These are phyloP conservation scores for Babyrousa celebensis DNA, from an alignment of 2,797 vertebrate genomes.

Conservation along the genomic window DNA sequence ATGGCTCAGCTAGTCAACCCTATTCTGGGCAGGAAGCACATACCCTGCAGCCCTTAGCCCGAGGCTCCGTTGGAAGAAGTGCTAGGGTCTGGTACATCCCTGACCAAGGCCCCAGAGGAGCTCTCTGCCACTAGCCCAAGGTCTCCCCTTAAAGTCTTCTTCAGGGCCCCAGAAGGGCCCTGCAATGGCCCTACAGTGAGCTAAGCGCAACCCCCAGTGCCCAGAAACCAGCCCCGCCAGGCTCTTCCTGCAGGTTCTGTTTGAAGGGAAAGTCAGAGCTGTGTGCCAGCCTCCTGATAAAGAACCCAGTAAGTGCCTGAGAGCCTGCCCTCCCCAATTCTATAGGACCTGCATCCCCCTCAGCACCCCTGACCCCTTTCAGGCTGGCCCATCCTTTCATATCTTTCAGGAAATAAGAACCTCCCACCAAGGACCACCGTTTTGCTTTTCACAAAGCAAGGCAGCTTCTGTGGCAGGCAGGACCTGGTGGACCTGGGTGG, in stretches of 20 bases:
- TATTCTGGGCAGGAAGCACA: not conserved
- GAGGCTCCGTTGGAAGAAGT: not conserved
- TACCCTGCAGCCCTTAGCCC: not conserved
- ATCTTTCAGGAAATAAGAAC: conserved; percentile 3
- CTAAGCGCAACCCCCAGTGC: conserved; percentile 87
- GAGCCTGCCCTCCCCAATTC: not conserved
- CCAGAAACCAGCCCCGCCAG: not conserved
- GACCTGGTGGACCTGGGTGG: not conserved
- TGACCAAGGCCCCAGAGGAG: not conserved
- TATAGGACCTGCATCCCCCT: not conserved
- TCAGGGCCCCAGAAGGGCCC: conserved; percentile 60
- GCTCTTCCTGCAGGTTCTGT: not conserved
- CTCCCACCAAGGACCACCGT: not conserved
- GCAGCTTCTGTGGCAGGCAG: not conserved
- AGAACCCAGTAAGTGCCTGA: not conserved
- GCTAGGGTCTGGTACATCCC: not conserved
- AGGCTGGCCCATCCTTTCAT: not conserved
- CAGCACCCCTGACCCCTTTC: not conserved
- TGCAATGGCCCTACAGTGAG: not conserved
- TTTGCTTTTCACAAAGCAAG: conserved; percentile 34
- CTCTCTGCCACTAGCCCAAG: not conserved
- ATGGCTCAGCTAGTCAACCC: not conserved
- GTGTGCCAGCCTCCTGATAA: not conserved
- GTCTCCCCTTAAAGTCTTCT: not conserved
- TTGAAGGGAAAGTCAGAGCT: not conserved